Evolutionary conservation across 2,797 vertebrate species (phyloP), one percentile per base, ranked within the genome.

Genomic region (Nyctibius grandis): DNA sequence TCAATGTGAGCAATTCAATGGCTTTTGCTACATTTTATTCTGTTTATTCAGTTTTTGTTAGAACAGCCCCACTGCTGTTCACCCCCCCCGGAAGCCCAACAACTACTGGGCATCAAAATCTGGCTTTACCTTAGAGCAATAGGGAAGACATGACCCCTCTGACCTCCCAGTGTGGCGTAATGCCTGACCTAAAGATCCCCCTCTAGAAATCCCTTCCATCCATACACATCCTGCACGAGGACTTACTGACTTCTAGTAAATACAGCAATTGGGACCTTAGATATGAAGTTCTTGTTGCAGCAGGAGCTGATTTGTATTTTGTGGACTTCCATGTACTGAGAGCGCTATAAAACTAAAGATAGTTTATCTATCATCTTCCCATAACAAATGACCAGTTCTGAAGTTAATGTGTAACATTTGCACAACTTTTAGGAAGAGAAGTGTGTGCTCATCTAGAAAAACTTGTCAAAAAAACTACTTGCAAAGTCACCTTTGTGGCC

Each of bases 131-230:
- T 61, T 67, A 42, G 40, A 47, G 26, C 42, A 68, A 4, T 11
- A 48, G 88, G 25, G 34, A 44, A 91, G 73, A 79, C 0, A 4
- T 0, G 2, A 70, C n/a, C 48, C 44, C 47, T 82, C 31, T 60
- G 36, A n/a, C 28, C 28, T 82, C 28, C 50, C 0, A n/a, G 0
- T 21, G 15, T 38, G 34, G 23, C 9, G 0, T 28, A 44, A n/a
- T 21, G 45, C 48, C 63, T 63, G 56, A 60, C 75, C 53, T 42
- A 36, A 9, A 34, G 34, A 34, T 42, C 23, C 7, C 22, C 7
- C 57, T 51, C 26, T 18, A 65, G 22, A 76, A 89, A 89, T 29
- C 59, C 26, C 38, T 36, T 67, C 63, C n/a, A 34, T 11, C 23
- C 31, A 2, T 31, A 53, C 14, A 14, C 33, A 6, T 63, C 40